phyloP scores from a whole-genome alignment of 2,888 invertebrate species.

The Seira musarum region DNA sequence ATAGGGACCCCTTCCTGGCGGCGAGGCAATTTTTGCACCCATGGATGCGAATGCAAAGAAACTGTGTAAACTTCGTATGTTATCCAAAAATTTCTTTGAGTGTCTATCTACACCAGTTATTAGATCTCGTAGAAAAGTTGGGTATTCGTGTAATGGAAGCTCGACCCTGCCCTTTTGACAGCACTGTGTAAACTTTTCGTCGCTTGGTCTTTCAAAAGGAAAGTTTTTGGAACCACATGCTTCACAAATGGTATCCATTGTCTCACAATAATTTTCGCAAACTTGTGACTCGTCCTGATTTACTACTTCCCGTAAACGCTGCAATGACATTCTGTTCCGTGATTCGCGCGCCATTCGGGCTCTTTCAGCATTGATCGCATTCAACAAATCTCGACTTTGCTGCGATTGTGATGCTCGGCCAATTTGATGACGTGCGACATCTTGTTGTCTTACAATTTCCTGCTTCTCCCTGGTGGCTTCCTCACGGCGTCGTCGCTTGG shows the following conservation, averaged over 20 bases:
- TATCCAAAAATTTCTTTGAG: slow-evolving; percentile 42
- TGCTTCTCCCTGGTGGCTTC: too few species aligned
- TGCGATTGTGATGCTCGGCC: too few species aligned
- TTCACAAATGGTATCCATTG: background rate
- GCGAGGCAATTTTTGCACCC: slow-evolving; percentile 42
- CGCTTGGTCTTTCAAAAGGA: slow-evolving; percentile 11
- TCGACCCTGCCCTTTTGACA: slow-evolving; percentile 42
- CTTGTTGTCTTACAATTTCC: too few species aligned
- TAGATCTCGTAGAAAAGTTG: background rate
- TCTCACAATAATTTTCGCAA: too few species aligned
- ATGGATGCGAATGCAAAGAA: slow-evolving; percentile 63
- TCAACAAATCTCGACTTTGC: too few species aligned
- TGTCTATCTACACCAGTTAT: background rate
- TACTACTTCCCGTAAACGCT: too few species aligned
- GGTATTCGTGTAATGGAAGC: background rate
- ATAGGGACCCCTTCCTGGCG: slow-evolving; percentile 50
- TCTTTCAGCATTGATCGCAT: too few species aligned
- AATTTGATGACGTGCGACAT: too few species aligned
- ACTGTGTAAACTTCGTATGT: slow-evolving; percentile 55
- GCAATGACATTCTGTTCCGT: too few species aligned
- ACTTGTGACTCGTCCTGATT: too few species aligned
- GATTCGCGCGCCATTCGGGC: too few species aligned
- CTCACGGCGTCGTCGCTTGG: too few species aligned
- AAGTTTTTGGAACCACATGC: slow-evolving; percentile 33
- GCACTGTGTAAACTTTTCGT: slow-evolving; percentile 36